Evolutionary conservation across 2,888 invertebrate genomes (phyloP), one percentile per base, ranked within the genome.

Genomic region (Torymus aiolomorphi): DNA sequence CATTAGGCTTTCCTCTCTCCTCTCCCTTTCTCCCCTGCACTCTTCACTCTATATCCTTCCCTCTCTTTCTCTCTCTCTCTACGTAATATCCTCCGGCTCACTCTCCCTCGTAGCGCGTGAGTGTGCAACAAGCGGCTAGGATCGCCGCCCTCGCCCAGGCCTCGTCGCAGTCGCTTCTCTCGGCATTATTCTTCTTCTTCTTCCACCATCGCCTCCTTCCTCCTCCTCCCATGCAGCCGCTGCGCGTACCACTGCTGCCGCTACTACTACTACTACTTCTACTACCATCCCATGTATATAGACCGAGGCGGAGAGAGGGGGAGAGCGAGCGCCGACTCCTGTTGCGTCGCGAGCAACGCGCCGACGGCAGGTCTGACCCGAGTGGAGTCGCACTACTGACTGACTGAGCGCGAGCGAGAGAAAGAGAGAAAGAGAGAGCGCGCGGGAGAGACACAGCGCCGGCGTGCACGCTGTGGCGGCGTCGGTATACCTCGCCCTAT

Each of bases 381-480:
- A 86, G 86, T 88, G 87, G 86, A 87, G 88, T 87, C 88, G 87
- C 88, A 87, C 88, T 86, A 88, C 88, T 88, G 84, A 90, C 89
- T 89, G 89, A 83, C 65, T 51, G 73, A 31, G 16, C 70, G 24
- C 3, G 24, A 24, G 24, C 3, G 69, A 69, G 61, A 65, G 69
- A 63, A 54, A 16, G 69, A 69, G 63, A 67, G 42, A 14, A 13
- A n/a, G 51, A 1, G 56, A 2, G 16, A 13, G 8, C 3, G 8
- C 31, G 31, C 2, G 31, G 4, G 31, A 31, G 31, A 31, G 2
- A 51, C 65, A n/a, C 16, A 51, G 62, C 56, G 56, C 18, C 57
- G 16, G 59, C 51, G 31, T 31, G 31, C 31, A 31, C 52, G 52
- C 52, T 14, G 13, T 12, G 14, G 54, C 24, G 24, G 52, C 59